Evolutionary conservation across 2,888 invertebrate genomes (phyloP).

Genomic region (Scelioninae gen. 2): DNA sequence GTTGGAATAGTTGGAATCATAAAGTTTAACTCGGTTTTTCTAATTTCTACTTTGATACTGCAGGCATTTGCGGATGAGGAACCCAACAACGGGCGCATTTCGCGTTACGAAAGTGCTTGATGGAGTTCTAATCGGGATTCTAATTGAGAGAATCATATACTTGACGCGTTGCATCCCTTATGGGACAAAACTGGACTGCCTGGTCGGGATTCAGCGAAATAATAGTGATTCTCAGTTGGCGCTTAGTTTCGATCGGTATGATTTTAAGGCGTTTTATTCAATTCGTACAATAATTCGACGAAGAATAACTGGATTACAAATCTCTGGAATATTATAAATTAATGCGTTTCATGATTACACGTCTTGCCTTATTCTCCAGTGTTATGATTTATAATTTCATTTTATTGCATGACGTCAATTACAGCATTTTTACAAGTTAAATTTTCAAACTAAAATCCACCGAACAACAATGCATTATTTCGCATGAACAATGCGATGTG

Average conservation of each 20-base stretch:
- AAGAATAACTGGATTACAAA: too few species aligned
- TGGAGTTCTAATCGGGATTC: conserved; percentile 32
- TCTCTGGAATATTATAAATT: too few species aligned
- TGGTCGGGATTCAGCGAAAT: conserved; percentile 7
- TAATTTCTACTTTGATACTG: neutral
- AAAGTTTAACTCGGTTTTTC: conserved; percentile 7
- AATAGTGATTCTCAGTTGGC: conserved; percentile 13
- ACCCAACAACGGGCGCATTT: neutral
- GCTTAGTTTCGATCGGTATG: conserved; percentile 21
- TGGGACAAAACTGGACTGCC: conserved; percentile 32
- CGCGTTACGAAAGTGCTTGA: conserved; percentile 25
- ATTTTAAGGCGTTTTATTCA: conserved; percentile 14
- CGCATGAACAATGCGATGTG: conserved; percentile 4
- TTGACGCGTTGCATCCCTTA: conserved; percentile 29
- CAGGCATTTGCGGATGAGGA: neutral
- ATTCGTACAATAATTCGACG: neutral
- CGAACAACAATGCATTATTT: conserved; percentile 1
- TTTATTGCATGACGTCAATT: too few species aligned
- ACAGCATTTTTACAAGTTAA: too few species aligned
- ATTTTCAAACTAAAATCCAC: neutral
- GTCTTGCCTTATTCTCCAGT: too few species aligned
- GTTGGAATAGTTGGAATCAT: neutral
- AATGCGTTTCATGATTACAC: too few species aligned
- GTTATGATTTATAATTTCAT: too few species aligned
- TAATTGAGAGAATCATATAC: conserved; percentile 42